A percentile compares a stretch with the other conserved stretches of the same genome.
These are phyloP conservation scores for Chironomus riparius DNA, from an alignment of 2,888 invertebrate genomes.

Conservation along the genomic window DNA sequence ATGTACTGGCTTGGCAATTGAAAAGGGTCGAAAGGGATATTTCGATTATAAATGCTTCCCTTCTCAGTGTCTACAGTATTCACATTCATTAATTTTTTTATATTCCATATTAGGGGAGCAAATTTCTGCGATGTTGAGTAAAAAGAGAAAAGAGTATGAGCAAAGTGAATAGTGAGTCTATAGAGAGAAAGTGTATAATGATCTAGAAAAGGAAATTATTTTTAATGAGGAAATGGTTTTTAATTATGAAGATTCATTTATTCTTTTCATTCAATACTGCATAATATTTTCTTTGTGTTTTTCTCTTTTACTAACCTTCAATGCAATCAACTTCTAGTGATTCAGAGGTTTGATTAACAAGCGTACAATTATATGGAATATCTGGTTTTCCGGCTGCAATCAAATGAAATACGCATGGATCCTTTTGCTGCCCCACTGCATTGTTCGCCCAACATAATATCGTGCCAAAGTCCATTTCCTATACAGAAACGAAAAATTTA, in stretches of 20 bases:
- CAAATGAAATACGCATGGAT: slow-evolving; percentile 67
- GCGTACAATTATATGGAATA: slow-evolving; percentile 65
- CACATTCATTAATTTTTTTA: not conserved
- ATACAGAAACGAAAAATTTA: slow-evolving; percentile 20
- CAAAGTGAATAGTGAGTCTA: not conserved
- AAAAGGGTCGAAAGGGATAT: slow-evolving; percentile 16
- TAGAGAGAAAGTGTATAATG: not conserved
- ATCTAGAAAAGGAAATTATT: not conserved
- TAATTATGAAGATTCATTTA: not conserved
- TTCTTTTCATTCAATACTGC: not conserved
- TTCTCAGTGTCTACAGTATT: not conserved
- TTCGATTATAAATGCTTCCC: slow-evolving; percentile 17
- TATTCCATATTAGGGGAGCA: too few relatives aligned
- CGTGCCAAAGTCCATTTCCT: slow-evolving; percentile 68
- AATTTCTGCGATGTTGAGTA: not conserved
- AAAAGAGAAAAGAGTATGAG: not conserved
- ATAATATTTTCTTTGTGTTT: too few relatives aligned
- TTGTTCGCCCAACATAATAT: slow-evolving; percentile 69
- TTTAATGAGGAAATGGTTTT: slow-evolving; percentile 24
- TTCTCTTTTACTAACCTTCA: slow-evolving; percentile 41
- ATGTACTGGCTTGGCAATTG: not conserved
- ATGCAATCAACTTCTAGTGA: slow-evolving; percentile 65
- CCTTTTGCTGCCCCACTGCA: slow-evolving; percentile 58
- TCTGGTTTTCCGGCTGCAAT: slow-evolving; percentile 72
- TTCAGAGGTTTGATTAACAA: slow-evolving; percentile 66